Evolutionary conservation across 2,888 invertebrate species (phyloP), one percentile per base, ranked within the genome.

Genomic region (Escarpia spicata): DNA sequence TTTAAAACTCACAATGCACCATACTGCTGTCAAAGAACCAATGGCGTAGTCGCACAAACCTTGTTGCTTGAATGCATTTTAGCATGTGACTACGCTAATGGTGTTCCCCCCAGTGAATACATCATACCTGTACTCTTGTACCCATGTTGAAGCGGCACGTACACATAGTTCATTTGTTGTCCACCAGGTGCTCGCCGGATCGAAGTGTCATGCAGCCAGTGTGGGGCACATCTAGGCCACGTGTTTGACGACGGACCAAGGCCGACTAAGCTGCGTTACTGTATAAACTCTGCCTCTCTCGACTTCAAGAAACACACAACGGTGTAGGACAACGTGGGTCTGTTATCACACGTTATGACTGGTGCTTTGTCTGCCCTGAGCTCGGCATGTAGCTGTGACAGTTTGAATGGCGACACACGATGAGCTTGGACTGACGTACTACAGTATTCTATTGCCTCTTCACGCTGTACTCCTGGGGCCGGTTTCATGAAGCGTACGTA

Each of bases 271-370:
- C 92, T 96, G 8, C 94, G 96, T 12, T 96, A 95, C 94, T 96
- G 96, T 94, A 95, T 96, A 45, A 96, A 96, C 94, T 96, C 96
- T 8, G 95, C 95, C 26, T 95, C 96, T 2, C 94, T 96, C 44
- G 95, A 96, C 93, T 96, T 96, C 94, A 95, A 95, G 93, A 96
- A 96, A 93, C 96, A 96, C 93, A 96, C 96, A 10, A 96, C 96
- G 43, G 96, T 96, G 92, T 96, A 94, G 93, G 93, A 92, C 43
- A 75, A 52, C 52, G 52, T 12, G 52, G 2, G 3, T 52, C 10
- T 3, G 52, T 52, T 12, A 12, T 2, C 12, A 12, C 12, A 1
- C 12, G 12, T 52, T 52, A 12, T 9, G 12, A 52, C 12, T 52
- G 52, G 52, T 75, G 75, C 75, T 75, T 75, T 75, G 75, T 75